Conservation (phyloP, 2,888 invertebrate species). For the Cryptops parisi region DNA sequence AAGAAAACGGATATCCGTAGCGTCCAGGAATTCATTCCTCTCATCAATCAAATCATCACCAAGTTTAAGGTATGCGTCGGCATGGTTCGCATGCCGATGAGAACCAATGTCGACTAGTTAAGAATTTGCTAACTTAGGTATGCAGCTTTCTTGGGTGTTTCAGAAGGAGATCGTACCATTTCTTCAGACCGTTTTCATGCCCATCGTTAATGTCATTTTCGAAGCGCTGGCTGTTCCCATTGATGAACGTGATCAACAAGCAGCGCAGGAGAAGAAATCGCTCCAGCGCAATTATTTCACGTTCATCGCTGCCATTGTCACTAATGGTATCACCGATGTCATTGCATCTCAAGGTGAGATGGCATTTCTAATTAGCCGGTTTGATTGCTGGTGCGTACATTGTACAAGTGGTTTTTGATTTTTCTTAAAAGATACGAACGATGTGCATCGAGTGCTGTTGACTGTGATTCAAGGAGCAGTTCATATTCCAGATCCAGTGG, state of each 20-base stretch:
- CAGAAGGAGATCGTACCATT: constrained; percentile 38
- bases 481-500: constrained; percentile 37
- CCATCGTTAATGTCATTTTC: constrained; percentile 36
- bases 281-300: constrained; percentile 37
- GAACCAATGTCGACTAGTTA: too few relatives aligned
- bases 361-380: not conserved
- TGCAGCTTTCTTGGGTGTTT: constrained; percentile 26
- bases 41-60: constrained; percentile 41
- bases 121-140: too few relatives aligned
- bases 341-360: constrained; percentile 27
- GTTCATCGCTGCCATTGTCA: constrained; percentile 37
- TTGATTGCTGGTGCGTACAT: not conserved
- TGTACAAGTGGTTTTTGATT: not conserved
- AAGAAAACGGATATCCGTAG: constrained; percentile 29
- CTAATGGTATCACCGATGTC: constrained; percentile 36
- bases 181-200: constrained; percentile 37
- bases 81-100: too few relatives aligned
- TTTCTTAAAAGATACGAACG: constrained; percentile 25
- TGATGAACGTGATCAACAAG: constrained; percentile 36
- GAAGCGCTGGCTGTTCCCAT: constrained; percentile 32
- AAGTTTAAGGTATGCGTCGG: constrained; percentile 41
- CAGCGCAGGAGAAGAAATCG: constrained; percentile 33
- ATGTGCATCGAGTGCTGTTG: constrained; percentile 30
- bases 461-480: constrained; percentile 38
- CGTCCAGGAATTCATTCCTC: constrained; percentile 39